Evolutionary conservation across 2,797 vertebrate species (phyloP), one percentile per base, ranked within the genome.

Genomic region (Sebastes miniatus): DNA sequence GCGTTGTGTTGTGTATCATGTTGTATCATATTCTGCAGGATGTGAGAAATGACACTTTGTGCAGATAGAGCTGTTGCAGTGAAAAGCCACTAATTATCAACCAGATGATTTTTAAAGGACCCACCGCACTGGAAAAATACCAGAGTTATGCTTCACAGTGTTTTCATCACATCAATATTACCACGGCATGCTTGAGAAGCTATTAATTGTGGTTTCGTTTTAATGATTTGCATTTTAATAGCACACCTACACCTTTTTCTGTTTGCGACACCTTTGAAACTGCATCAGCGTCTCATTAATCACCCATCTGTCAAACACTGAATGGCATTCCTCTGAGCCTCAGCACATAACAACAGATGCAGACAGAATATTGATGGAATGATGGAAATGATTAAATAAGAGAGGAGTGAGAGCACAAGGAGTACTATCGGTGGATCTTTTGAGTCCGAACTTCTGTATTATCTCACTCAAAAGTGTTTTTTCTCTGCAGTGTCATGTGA

Each of bases 161-260:
- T 70, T 31, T 77, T 54, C 54, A 57, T 34, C 20, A 32, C 8
- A 43, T 54, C 22, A 22, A 32, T 16, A 22, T 31, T 57, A 22
- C 50, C 50, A 54, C 9, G 6, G 56, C 16, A 39, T 32, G 0
- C 50, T 69, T 13, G 20, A 77, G 36, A 69, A 71, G 67, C 36
- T 65, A 77, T 79, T 84, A 39, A 79, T 62, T 81, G 6, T 69
- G 58, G 77, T 63, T 64, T 27, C 70, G 8, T 78, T 65, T 2
- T 29, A 70, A 80, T 39, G 3, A 86, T 74, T 80, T 90, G 61
- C 70, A 80, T 79, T 83, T 84, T 83, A 88, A 85, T 70, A 25
- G 12, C 65, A 79, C 83, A 81, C 65, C 76, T 76, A 65, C 63
- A 18, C 81, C 18, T 74, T 18, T 62, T n/a, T 66, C 59, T 57